These are phyloP conservation scores for Stichodactyla mertensii DNA, from an alignment of 64 coral and sea anemone species.

Conservation along the genomic window DNA sequence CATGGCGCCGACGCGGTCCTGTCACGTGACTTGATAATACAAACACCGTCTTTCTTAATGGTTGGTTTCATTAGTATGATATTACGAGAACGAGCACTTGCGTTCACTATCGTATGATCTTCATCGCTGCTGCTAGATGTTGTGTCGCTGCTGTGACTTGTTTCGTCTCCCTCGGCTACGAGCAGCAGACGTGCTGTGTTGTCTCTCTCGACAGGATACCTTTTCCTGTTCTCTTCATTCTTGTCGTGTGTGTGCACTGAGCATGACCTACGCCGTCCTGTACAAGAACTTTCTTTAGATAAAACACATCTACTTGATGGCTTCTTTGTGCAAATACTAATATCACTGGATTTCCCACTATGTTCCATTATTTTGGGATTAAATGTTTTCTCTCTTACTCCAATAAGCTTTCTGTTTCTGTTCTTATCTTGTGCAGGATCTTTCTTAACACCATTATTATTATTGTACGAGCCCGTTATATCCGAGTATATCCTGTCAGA, in stretches of 20 bases:
- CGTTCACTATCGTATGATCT: not conserved
- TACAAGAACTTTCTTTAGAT: not conserved
- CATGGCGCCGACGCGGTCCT: not conserved
- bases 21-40: conserved; percentile 1
- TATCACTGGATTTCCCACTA: not conserved
- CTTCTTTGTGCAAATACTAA: not conserved
- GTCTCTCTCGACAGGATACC: not conserved
- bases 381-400: not conserved
- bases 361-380: not conserved
- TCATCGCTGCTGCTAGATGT: not conserved
- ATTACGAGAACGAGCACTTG: not conserved
- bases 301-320: not conserved
- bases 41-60: not conserved
- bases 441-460: not conserved
- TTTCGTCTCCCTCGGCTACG: not conserved
- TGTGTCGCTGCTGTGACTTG: not conserved
- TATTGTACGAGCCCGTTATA: not conserved
- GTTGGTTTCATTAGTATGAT: not conserved
- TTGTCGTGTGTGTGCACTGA: not conserved
- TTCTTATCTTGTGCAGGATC: not conserved
- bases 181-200: not conserved
- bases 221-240: not conserved
- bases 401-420: not conserved
- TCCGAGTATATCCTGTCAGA: not conserved
- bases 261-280: not conserved